phyloP scores from a whole-genome alignment of 23 tunicate species.

The Aplidium turbinatum region DNA sequence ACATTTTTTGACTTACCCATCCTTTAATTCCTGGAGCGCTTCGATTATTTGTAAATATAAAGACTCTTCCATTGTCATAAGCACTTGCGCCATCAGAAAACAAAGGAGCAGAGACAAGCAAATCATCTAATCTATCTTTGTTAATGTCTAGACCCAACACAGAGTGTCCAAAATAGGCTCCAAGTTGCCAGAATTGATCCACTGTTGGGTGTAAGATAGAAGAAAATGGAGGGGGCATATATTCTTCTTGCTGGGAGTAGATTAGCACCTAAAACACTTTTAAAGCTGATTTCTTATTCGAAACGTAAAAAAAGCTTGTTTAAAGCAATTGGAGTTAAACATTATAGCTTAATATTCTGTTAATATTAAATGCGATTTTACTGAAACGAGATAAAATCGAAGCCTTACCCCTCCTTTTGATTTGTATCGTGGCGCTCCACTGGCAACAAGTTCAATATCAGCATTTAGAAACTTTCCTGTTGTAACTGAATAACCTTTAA shows the following conservation, averaged over 20 bases:
- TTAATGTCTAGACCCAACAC: constrained; percentile 29
- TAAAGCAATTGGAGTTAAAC: no score
- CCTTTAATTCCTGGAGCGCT: background rate
- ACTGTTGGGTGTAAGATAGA: background rate
- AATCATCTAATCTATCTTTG: constrained; percentile 31
- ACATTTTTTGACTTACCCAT: background rate
- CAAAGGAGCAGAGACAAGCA: constrained; percentile 32
- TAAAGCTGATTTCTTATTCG: no score
- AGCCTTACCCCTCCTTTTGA: constrained; percentile 2
- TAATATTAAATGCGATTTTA: no score
- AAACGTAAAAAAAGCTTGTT: no score
- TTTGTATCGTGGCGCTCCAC: background rate
- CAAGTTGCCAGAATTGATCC: constrained; percentile 26
- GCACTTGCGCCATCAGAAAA: constrained; percentile 19
- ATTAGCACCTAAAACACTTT: no score
- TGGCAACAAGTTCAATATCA: no score
- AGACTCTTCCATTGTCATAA: constrained; percentile 35
- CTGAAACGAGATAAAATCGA: background rate
- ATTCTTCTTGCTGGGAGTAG: background rate
- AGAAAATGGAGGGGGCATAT: background rate
- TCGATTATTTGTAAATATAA: constrained; percentile 27
- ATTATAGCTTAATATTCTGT: no score
- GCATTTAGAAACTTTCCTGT: no score
- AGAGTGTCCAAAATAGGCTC: constrained; percentile 36
- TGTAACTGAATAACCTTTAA: no score